These are phyloP conservation scores for Peromyscus californicus DNA, from an alignment of 2,113 vertebrate species.

Conservation along the genomic window DNA sequence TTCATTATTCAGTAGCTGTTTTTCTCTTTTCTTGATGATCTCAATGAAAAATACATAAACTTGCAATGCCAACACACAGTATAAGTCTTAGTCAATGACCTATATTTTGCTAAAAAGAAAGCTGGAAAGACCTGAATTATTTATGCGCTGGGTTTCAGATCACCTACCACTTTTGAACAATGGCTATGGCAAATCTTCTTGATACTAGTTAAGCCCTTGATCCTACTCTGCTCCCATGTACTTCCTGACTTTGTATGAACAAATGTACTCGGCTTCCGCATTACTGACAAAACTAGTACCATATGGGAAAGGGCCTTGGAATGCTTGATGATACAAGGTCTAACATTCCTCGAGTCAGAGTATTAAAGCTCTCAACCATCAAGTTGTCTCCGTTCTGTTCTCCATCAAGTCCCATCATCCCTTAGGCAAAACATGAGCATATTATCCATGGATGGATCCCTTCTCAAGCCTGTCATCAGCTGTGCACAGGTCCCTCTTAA, in stretches of 20 bases:
- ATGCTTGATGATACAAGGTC: background rate
- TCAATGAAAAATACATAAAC: conserved; percentile 10
- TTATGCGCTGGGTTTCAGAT: background rate
- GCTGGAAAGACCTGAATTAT: conserved; percentile 28
- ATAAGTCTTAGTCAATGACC: background rate
- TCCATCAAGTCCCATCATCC: background rate
- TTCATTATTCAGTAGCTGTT: conserved; percentile 43
- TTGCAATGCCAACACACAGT: background rate
- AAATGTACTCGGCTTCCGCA: background rate
- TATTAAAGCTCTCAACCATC: no score
- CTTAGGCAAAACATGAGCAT: background rate
- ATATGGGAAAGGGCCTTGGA: background rate
- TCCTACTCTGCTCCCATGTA: background rate
- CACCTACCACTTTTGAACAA: background rate
- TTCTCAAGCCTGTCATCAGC: background rate
- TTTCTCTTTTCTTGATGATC: conserved; percentile 36
- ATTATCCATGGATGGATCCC: background rate
- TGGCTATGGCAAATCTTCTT: conserved; percentile 41
- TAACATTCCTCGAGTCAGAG: background rate
- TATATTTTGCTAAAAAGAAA: conserved; percentile 25
- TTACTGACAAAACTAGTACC: background rate
- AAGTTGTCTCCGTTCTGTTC: background rate
- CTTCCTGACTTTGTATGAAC: conserved; percentile 21
- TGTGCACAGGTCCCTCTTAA: background rate
- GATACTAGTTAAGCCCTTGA: conserved; percentile 22